These are phyloP conservation scores for Dolichopus griseipennis DNA, from an alignment of 2,888 invertebrate species.

Conservation along the genomic window DNA sequence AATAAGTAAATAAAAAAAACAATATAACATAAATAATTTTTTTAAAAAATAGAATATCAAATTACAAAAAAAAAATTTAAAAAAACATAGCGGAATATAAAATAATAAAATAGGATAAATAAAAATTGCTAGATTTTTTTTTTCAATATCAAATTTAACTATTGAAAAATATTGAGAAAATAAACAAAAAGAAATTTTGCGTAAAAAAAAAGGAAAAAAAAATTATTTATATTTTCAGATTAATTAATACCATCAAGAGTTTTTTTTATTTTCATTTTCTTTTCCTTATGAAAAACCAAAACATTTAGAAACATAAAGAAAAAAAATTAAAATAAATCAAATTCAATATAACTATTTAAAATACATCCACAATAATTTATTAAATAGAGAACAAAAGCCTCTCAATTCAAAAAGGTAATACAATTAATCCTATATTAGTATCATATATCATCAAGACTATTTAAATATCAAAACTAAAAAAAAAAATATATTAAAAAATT, in stretches of 20 bases:
- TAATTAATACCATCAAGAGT: no score
- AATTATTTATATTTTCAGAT: no score
- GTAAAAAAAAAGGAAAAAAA: not conserved
- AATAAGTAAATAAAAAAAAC: not conserved
- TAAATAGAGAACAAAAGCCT: no score
- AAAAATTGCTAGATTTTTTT: constrained; percentile 3
- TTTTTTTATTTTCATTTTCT: no score
- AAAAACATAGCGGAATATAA: not conserved
- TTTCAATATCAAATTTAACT: not conserved
- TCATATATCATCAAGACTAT: not conserved
- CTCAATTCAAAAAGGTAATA: no score
- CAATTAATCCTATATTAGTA: not conserved
- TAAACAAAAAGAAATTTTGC: not conserved
- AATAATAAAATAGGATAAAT: constrained; percentile 2
- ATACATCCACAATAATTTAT: no score
- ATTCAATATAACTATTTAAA: no score
- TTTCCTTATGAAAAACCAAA: no score
- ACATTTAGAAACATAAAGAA: no score
- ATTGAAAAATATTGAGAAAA: not conserved
- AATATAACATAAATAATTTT: not conserved
- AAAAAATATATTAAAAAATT: not conserved
- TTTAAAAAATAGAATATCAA: constrained; percentile 6
- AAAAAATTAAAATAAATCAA: no score
- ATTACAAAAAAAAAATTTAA: not conserved
- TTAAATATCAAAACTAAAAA: not conserved